phyloP scores from a whole-genome alignment of 92 coral and sea anemone genomes.

The Porites lobata region DNA sequence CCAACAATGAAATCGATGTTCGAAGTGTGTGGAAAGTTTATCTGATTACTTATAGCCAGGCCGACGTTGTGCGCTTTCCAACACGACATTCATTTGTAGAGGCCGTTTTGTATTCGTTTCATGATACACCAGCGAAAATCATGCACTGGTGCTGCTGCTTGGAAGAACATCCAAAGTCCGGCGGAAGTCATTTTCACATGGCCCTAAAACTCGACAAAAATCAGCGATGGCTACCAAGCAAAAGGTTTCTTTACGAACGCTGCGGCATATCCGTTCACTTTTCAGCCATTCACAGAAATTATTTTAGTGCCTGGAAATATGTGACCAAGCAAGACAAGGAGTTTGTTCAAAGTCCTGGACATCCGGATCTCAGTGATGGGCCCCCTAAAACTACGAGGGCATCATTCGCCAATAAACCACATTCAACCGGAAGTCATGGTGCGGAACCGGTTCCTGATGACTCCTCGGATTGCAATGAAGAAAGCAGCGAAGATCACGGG shows the following conservation, averaged over 20 bases:
- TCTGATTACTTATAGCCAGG: conserved; percentile 57
- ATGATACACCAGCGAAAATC: conserved; percentile 17
- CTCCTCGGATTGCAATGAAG: neutral
- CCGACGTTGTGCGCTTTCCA: conserved; percentile 37
- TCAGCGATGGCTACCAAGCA: conserved; percentile 21
- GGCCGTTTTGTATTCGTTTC: conserved; percentile 48
- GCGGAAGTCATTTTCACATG: conserved; percentile 54
- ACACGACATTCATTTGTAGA: conserved; percentile 31
- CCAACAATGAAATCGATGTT: too few species aligned
- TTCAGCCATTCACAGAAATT: conserved; percentile 55
- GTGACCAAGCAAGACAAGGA: conserved; percentile 58
- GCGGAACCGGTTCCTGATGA: too few species aligned
- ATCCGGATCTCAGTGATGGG: conserved; percentile 50
- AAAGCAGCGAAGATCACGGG: neutral
- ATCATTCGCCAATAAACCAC: neutral
- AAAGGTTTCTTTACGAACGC: neutral
- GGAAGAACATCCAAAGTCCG: conserved; percentile 43
- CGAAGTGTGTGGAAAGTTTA: conserved; percentile 42
- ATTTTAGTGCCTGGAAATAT: conserved; percentile 69
- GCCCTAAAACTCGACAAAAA: conserved; percentile 37
- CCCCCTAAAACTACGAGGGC: neutral
- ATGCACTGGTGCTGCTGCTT: conserved; percentile 61
- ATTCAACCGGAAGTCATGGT: neutral
- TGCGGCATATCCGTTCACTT: conserved; percentile 48
- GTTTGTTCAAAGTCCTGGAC: conserved; percentile 51